Evolutionary conservation across 1,140 invertebrate species (phyloP).

Genomic region (Conus ventricosus): DNA sequence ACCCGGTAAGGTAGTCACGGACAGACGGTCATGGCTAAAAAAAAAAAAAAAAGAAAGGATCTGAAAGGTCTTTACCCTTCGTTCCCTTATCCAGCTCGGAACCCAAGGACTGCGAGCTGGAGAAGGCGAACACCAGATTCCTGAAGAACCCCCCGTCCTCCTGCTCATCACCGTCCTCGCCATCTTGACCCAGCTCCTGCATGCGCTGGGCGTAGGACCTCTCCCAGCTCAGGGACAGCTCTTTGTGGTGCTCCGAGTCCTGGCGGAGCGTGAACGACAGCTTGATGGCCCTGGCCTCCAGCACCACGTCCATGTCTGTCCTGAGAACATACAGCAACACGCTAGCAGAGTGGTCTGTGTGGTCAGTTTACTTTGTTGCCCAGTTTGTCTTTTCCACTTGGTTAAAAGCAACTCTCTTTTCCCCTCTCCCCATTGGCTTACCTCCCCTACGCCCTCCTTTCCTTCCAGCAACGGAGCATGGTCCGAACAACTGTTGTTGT

Average conservation of each 20-base stretch:
- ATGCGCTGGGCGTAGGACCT: slow-evolving; percentile 30
- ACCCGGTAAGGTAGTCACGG: no score
- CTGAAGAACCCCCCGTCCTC: background rate
- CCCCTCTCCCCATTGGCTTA: no score
- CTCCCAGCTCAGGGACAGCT: slow-evolving; percentile 42
- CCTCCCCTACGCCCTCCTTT: no score
- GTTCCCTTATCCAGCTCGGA: slow-evolving; percentile 42
- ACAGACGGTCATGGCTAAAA: no score
- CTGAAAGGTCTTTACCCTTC: background rate
- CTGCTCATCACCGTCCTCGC: background rate
- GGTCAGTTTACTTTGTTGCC: background rate
- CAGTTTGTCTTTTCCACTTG: no score
- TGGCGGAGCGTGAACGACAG: slow-evolving; percentile 40
- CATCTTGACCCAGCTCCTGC: slow-evolving; percentile 20
- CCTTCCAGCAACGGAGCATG: no score
- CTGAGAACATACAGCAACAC: background rate
- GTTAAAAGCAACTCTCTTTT: no score
- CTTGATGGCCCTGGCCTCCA: slow-evolving; percentile 31
- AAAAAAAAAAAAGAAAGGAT: no score
- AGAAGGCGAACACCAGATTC: slow-evolving; percentile 25
- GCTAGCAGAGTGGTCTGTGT: background rate
- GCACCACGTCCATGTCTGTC: slow-evolving; percentile 8
- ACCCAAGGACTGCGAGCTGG: slow-evolving; percentile 34
- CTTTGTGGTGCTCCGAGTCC: slow-evolving; percentile 23
- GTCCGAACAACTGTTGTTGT: no score